Evolutionary conservation across 1,140 invertebrate genomes (phyloP), one percentile per base, ranked within the genome.

Genomic region (Penaeus vannamei): DNA sequence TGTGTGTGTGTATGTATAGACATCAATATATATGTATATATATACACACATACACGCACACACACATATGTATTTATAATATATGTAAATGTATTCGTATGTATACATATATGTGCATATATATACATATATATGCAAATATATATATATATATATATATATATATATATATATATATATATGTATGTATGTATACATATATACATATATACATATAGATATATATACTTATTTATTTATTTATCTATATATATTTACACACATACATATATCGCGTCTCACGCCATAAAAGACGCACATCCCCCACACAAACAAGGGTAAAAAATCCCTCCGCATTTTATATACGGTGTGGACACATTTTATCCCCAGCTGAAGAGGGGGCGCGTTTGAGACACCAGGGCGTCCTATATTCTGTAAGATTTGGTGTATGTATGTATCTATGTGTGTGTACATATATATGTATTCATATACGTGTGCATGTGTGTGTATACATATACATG

Each of bases 101-200:
- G 23, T 69, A 69, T 69, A 69, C 23, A 69, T 69, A 69, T 69
- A 69, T 69, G 23, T 69, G 23, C 23, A 69, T 23, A 69, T 69
- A 69, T 69, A 69, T 69, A 69, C 23, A 69, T 23, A 69, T 69
- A 69, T 69, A 69, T 69, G 23, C 23, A 69, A 7, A 69, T 69
- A 69, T 23, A 69, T 69, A 69, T 69, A 23, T 17, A 23, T 69
- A 23, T 69, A 23, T 17, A 23, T 69, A 69, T 69, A 17, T 69
- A 1, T 69, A 1, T 20, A 23, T 29, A 23, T 20, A 23, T 23
- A 72, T 23, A 72, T 23, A 17, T 23, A 72, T 23, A 17, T 23
- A 72, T 23, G n/a, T 23, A 72, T 32, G n/a, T 72, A 26, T 72
- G 29, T 72, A 72, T 72, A 72, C 32, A 72, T 7, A 72, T 5